phyloP scores from a whole-genome alignment of 2,797 vertebrate species.

The Platyrinchus mystaceus region DNA sequence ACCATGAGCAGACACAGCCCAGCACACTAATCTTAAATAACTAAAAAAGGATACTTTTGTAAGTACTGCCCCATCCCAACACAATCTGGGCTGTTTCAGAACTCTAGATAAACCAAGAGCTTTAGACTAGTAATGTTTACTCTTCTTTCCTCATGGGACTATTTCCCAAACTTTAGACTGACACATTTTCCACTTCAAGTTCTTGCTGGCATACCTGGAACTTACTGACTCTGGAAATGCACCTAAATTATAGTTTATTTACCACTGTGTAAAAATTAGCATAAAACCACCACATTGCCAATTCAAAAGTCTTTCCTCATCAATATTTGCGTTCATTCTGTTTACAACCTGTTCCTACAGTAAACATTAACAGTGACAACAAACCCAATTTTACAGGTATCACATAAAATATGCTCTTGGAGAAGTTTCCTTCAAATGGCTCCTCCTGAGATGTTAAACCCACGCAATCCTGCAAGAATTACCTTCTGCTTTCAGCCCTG shows the following conservation, averaged over 20 bases:
- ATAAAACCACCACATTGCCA: background rate
- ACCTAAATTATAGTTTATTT: background rate
- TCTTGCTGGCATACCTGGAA: background rate
- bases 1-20: background rate
- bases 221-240: background rate
- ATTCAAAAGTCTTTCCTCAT: background rate
- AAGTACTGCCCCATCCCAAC: background rate
- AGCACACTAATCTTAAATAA: background rate
- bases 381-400: background rate
- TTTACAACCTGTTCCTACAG: background rate
- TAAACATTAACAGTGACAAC: background rate
- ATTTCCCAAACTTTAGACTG: background rate
- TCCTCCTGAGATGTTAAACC: background rate
- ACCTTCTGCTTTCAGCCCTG: background rate
- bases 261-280: background rate
- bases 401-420: background rate
- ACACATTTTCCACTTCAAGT: background rate
- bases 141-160: background rate
- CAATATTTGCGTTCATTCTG: background rate
- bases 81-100: background rate
- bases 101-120: background rate
- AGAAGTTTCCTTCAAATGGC: background rate
- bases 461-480: background rate
- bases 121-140: background rate
- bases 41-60: background rate